phyloP scores from a whole-genome alignment of 2,113 vertebrate species.

The Cariama cristata region DNA sequence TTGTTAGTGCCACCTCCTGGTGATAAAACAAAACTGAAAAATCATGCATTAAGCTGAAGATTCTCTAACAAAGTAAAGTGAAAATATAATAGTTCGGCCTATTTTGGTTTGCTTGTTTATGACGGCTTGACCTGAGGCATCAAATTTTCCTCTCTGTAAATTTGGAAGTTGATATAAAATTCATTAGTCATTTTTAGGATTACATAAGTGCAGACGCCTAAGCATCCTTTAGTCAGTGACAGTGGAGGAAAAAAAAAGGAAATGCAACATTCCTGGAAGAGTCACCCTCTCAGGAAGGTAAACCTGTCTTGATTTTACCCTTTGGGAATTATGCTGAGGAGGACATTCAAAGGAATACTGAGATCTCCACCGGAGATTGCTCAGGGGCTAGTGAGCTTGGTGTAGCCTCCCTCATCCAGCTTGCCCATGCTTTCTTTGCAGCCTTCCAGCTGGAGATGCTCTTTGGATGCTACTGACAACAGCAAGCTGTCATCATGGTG shows the following conservation, averaged over 20 bases:
- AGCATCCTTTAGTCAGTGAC: background rate
- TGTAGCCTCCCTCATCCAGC: background rate
- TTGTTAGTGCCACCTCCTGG: conserved; percentile 75
- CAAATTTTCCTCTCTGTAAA: background rate
- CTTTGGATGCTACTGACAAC: background rate
- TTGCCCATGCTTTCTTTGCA: background rate
- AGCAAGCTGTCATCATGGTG: background rate
- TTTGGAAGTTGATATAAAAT: background rate
- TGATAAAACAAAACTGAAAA: conserved; percentile 64
- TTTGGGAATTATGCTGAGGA: background rate
- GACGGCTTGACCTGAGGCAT: background rate
- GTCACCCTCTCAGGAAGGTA: background rate
- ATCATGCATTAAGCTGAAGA: background rate
- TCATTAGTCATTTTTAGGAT: background rate
- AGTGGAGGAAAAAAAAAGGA: background rate
- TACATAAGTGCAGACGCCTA: background rate
- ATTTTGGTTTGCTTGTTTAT: background rate
- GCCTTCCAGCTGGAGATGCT: background rate
- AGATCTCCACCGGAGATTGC: background rate
- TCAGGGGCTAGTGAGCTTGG: background rate
- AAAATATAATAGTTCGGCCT: background rate
- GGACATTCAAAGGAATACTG: background rate
- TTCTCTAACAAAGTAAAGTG: background rate
- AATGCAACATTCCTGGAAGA: background rate
- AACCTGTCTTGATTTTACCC: background rate